phyloP scores from a whole-genome alignment of 2,888 invertebrate species.

The Drosophila buzzatii region DNA sequence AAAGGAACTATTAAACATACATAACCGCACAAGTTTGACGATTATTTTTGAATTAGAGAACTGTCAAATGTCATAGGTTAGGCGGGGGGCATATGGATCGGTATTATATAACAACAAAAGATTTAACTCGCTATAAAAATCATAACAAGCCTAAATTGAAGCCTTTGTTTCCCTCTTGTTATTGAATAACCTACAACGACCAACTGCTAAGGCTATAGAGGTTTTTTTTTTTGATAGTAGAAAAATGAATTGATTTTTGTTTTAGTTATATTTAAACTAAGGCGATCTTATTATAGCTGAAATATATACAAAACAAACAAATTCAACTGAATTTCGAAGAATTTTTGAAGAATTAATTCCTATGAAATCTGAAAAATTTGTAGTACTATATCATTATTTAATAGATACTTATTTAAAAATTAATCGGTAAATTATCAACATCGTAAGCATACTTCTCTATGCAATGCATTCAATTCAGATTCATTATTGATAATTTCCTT shows the following conservation, averaged over 20 bases:
- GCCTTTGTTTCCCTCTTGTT: neutral
- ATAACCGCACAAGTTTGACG: slow-evolving; percentile 36
- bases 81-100: neutral
- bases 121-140: neutral
- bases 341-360: neutral
- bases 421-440: neutral
- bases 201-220: neutral
- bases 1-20: slow-evolving; percentile 35
- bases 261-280: too few species aligned
- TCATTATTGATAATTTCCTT: neutral
- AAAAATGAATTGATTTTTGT: too few species aligned
- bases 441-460: neutral
- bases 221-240: too few species aligned
- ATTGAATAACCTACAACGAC: neutral
- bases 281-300: too few species aligned
- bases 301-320: too few species aligned
- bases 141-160: too few species aligned
- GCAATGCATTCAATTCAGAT: neutral
- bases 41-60: slow-evolving; percentile 27
- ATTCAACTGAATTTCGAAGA: too few species aligned
- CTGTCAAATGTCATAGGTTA: slow-evolving; percentile 51
- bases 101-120: slow-evolving; percentile 1
- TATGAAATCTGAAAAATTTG: neutral
- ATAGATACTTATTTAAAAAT: neutral
- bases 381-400: neutral